Conservation (phyloP, 2,113 vertebrate species). For the Sula dactylatra region DNA sequence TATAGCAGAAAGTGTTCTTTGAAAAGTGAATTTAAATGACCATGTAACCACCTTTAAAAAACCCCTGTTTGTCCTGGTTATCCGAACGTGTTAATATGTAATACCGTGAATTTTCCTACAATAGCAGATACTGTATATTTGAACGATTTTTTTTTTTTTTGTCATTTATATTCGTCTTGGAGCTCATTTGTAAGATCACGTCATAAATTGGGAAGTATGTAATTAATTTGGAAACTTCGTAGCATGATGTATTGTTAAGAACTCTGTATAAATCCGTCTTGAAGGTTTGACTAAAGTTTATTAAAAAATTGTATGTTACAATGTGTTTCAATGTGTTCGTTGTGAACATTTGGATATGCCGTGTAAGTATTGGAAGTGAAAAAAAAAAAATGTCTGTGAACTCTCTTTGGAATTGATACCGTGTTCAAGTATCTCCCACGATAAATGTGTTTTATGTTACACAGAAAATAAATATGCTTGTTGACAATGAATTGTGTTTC, state of each 20-base stretch:
- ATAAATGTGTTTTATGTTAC: constrained; percentile 74
- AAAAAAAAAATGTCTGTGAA: constrained; percentile 39
- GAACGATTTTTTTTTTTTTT: constrained; percentile 19
- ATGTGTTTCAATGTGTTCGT: constrained; percentile 66
- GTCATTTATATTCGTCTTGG: constrained; percentile 69
- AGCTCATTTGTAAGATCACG: constrained; percentile 71
- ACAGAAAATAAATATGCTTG: constrained; percentile 73
- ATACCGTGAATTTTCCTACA: constrained; percentile 65
- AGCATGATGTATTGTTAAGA: constrained; percentile 77
- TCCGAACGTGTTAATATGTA: constrained; percentile 54
- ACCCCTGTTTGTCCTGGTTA: constrained; percentile 2
- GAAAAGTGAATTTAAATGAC: constrained; percentile 29
- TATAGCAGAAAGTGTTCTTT: constrained; percentile 24
- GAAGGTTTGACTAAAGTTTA: constrained; percentile 59
- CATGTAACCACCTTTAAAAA: background rate
- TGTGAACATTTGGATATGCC: constrained; percentile 62
- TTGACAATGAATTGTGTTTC: constrained; percentile 33
- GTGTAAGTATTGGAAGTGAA: constrained; percentile 57
- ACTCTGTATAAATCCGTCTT: constrained; percentile 66
- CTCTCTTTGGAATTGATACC: constrained; percentile 43
- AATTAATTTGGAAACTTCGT: constrained; percentile 71
- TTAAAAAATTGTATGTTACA: constrained; percentile 67
- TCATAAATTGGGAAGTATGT: constrained; percentile 67
- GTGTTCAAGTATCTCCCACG: constrained; percentile 60
- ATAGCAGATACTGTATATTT: constrained; percentile 69